These are phyloP conservation scores for Lophius piscatorius DNA, from an alignment of 2,113 vertebrate genomes.

Conservation along the genomic window DNA sequence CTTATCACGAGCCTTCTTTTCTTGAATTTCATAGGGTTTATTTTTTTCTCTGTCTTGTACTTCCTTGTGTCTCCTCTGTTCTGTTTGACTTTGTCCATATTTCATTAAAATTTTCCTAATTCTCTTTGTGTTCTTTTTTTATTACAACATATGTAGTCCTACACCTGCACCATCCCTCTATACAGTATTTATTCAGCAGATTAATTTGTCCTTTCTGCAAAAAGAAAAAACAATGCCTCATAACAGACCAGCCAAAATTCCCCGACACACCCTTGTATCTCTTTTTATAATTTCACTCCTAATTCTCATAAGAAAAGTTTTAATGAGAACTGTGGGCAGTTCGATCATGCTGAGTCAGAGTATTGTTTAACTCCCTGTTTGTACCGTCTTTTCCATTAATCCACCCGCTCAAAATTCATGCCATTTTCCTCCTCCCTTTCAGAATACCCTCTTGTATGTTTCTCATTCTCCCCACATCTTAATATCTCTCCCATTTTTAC, in stretches of 20 bases:
- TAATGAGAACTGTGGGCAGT: slow-evolving; percentile 38
- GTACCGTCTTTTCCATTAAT: slow-evolving; percentile 28
- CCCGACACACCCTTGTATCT: neutral
- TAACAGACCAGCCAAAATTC: neutral
- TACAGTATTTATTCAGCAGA: neutral
- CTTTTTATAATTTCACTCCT: slow-evolving; percentile 5
- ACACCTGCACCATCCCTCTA: too few species aligned
- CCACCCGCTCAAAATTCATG: slow-evolving; percentile 32
- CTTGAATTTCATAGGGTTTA: neutral
- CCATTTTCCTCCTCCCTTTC: slow-evolving; percentile 3
- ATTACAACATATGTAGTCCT: too few species aligned
- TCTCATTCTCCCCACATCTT: neutral
- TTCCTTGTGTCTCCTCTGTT: neutral
- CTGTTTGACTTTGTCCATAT: too few species aligned
- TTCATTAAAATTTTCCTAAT: too few species aligned
- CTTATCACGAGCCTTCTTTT: neutral
- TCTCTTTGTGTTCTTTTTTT: too few species aligned
- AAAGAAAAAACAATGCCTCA: slow-evolving; percentile 13
- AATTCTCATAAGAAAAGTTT: slow-evolving; percentile 31
- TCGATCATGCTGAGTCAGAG: slow-evolving; percentile 34
- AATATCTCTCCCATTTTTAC: slow-evolving; percentile 8
- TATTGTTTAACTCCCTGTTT: slow-evolving; percentile 25
- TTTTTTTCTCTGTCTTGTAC: neutral
- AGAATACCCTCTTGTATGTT: neutral
- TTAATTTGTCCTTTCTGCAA: slow-evolving; percentile 3